A percentile compares a stretch with the other conserved stretches of the same genome.
Evolutionary conservation across 2,113 vertebrate genomes (phyloP).

Genomic region (Rhynchomys soricoides): DNA sequence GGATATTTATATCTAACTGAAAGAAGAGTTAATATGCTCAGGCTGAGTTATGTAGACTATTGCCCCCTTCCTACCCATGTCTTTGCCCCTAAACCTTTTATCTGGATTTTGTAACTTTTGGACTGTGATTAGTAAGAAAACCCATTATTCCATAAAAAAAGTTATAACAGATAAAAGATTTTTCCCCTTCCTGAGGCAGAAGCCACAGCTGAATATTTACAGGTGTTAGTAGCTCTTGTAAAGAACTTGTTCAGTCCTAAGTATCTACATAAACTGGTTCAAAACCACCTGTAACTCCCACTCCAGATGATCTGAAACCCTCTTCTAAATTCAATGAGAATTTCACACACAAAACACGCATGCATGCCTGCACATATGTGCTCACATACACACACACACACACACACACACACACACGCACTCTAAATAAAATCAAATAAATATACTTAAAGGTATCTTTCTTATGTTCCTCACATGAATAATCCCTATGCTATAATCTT

Average conservation of each 20-base stretch:
- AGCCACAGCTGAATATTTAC: too few relatives aligned
- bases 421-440: background rate
- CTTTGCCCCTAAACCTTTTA: background rate
- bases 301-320: background rate
- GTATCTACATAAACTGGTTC: background rate
- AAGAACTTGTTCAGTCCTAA: background rate
- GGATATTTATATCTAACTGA: background rate
- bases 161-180: background rate
- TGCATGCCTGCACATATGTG: background rate
- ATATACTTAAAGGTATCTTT: background rate
- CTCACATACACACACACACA: background rate
- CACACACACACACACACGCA: background rate
- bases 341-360: background rate
- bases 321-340: background rate
- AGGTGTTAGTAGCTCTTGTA: background rate
- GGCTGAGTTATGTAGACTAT: background rate
- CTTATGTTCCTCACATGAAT: background rate
- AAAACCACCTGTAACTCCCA: background rate
- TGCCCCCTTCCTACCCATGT: accelerated
- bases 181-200: background rate
- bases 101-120: background rate
- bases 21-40: background rate
- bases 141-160: background rate
- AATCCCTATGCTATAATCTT: background rate
- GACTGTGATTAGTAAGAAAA: background rate